Evolutionary conservation across 2,888 invertebrate genomes (phyloP).

Genomic region (Eupeodes latifasciatus): DNA sequence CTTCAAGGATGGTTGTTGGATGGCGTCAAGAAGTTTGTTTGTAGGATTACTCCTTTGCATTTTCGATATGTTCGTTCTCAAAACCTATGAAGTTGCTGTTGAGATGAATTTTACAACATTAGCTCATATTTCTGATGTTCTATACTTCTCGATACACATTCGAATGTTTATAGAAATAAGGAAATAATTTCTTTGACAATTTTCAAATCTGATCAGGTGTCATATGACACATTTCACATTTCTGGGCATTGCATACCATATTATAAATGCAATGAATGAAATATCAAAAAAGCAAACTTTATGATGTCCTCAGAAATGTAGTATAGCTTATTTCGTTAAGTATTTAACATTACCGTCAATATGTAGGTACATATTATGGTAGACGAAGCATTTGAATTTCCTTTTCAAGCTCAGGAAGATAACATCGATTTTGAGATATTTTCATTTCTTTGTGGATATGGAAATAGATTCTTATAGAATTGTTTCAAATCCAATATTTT

Average conservation of each 20-base stretch:
- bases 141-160: too few relatives aligned
- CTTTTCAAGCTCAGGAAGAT: too few relatives aligned
- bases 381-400: too few relatives aligned
- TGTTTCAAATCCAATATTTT: too few relatives aligned
- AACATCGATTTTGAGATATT: too few relatives aligned
- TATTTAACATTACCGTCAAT: neutral
- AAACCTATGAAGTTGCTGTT: too few relatives aligned
- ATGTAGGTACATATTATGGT: neutral
- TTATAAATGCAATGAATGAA: conserved; percentile 7
- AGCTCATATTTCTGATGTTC: conserved; percentile 33
- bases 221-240: conserved; percentile 20
- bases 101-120: conserved; percentile 21
- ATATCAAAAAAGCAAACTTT: conserved; percentile 3
- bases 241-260: conserved; percentile 6
- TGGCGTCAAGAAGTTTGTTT: too few relatives aligned
- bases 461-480: too few relatives aligned
- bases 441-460: too few relatives aligned
- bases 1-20: too few relatives aligned
- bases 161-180: neutral
- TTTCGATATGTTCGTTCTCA: too few relatives aligned
- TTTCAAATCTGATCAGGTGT: conserved; percentile 54
- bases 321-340: conserved; percentile 9
- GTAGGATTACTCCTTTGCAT: too few relatives aligned
- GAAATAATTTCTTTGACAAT: conserved; percentile 55
- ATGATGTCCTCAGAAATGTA: neutral